Evolutionary conservation across 2,113 vertebrate genomes (phyloP), one percentile per base, ranked within the genome.

Genomic region (Pteropus alecto): DNA sequence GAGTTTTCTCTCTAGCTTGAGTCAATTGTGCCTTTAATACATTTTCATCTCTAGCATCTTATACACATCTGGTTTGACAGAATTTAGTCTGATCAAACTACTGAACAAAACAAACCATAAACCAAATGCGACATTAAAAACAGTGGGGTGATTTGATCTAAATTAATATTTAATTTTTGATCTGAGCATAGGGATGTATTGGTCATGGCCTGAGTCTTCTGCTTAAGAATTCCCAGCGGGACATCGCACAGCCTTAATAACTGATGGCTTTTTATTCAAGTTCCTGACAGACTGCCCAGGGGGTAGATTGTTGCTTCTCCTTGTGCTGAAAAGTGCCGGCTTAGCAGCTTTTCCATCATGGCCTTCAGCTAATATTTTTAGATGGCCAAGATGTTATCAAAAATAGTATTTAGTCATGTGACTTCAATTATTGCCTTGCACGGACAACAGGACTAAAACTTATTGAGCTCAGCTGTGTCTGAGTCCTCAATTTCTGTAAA

Each of bases 331-430:
- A 94, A 95, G 85, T 71, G 46, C 38, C 3, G 3, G 41, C 30
- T 51, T 82, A 89, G 83, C 28, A 41, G 46, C 3, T 87, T 88
- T 94, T 70, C 56, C 51, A 95, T 85, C 30, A 48, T 8, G 58
- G 61, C 2, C 16, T 96, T 93, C n/a, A 67, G 89, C 65, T 74
- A 67, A 78, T 90, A 94, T 94, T 94, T 94, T 97, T 85, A 83
- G 92, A 88, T 90, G n/a, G 43, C 76, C 61, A 79, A 93, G 92
- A 93, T 96, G 61, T 94, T 82, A 88, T 94, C 63, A 67, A 74
- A 96, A 92, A 73, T 77, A 87, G 41, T 63, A 83, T 87, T 96
- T 70, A 87, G 30, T 84, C 46, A 73, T n/a, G 33, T 93, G 28
- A 78, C 67, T 91, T 95, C 46, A 77, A 13, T 83, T 83, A 84